phyloP scores from a whole-genome alignment of 2,797 vertebrate genomes.

The Dermochelys coriacea region DNA sequence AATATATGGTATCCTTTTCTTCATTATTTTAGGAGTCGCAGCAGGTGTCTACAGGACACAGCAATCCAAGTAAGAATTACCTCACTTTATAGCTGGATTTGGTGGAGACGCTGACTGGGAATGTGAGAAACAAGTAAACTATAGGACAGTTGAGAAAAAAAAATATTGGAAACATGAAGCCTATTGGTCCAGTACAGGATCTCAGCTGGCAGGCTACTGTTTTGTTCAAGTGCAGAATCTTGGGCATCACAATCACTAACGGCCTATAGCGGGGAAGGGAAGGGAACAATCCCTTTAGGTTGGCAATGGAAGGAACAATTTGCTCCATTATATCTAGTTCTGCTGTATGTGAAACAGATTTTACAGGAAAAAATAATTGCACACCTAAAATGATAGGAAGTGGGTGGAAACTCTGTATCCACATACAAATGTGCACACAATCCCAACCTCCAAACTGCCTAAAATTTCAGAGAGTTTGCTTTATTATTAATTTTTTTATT shows the following conservation, averaged over 20 bases:
- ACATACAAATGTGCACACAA: background rate
- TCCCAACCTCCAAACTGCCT: background rate
- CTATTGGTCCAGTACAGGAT: background rate
- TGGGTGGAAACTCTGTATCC: background rate
- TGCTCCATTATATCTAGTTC: background rate
- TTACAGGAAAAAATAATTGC: background rate
- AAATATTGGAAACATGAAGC: background rate
- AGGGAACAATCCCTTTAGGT: background rate
- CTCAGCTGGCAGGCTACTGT: background rate
- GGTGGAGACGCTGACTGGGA: background rate
- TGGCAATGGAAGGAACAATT: background rate
- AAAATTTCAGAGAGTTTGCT: slow-evolving; percentile 9
- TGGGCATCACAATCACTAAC: background rate
- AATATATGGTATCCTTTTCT: slow-evolving; percentile 58
- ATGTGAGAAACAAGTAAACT: background rate
- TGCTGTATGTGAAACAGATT: background rate
- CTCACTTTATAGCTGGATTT: slow-evolving; percentile 5
- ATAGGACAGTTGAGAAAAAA: background rate
- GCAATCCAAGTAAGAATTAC: slow-evolving; percentile 82
- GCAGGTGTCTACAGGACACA: slow-evolving; percentile 81
- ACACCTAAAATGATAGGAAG: slow-evolving; percentile 42
- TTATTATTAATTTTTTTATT: background rate
- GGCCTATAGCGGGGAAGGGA: background rate
- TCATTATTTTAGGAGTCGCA: slow-evolving; percentile 82
- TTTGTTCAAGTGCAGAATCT: background rate